phyloP scores from a whole-genome alignment of 2,888 invertebrate genomes.

The Clanis bilineata region DNA sequence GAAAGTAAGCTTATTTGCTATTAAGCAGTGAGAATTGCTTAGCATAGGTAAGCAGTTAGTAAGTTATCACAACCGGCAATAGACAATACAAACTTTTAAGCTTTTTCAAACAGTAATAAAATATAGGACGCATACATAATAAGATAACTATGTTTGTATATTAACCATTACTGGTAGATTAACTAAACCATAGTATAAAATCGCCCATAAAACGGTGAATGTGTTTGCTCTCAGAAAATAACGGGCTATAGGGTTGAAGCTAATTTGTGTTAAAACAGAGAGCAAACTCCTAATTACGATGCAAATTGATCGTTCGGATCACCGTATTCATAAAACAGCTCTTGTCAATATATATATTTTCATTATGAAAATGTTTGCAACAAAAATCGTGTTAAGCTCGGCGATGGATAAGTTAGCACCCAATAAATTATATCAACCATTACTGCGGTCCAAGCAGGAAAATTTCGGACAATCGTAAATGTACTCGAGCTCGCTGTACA shows the following conservation, averaged over 20 bases:
- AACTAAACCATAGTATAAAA: slow-evolving; percentile 19
- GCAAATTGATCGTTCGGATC: slow-evolving; percentile 75
- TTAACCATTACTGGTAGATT: slow-evolving; percentile 9
- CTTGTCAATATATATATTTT: slow-evolving; percentile 45
- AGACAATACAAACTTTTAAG: too few relatives aligned
- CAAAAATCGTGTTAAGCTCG: slow-evolving; percentile 31
- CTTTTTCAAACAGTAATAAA: too few relatives aligned
- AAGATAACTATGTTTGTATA: neutral
- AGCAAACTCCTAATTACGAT: slow-evolving; percentile 72
- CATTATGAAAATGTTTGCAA: slow-evolving; percentile 30
- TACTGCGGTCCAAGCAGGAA: too few relatives aligned
- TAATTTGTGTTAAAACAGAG: slow-evolving; percentile 72
- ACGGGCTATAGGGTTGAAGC: slow-evolving; percentile 54
- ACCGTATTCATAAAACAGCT: slow-evolving; percentile 62
- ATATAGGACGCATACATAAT: too few relatives aligned
- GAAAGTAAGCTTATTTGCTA: too few relatives aligned
- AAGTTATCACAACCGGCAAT: too few relatives aligned
- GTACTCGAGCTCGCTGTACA: too few relatives aligned
- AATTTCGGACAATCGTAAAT: too few relatives aligned
- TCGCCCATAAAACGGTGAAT: slow-evolving; percentile 37
- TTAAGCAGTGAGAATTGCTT: too few relatives aligned
- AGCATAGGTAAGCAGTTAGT: too few relatives aligned
- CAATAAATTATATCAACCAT: slow-evolving; percentile 12
- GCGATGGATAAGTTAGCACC: neutral
- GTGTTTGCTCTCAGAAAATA: slow-evolving; percentile 48